Evolutionary conservation across 2,888 invertebrate species (phyloP), one percentile per base, ranked within the genome.

Genomic region (Gymnocheta viridis): DNA sequence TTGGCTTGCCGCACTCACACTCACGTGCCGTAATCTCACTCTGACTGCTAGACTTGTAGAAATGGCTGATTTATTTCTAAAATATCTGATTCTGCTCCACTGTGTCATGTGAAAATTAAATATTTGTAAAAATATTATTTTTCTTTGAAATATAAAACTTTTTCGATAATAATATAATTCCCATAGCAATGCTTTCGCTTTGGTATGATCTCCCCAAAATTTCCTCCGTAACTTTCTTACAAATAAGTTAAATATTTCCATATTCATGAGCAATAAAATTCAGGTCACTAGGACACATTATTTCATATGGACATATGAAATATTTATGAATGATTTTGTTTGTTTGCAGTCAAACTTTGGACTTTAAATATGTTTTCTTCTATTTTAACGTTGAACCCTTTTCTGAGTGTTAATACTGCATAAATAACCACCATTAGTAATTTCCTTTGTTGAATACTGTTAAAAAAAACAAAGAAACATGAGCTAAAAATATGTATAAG

Each of bases 211-310:
- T 32, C 35, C 10, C 2, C 5, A 12, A 58, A 5, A 19, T 35
- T 12, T 35, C 7, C 22, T 2, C 9, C 12, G 47, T 9, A 32
- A 47, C 6, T 47, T 22, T n/a, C n/a, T n/a, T n/a, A n/a, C 6
- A 27, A n/a, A 47, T n/a, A 62, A n/a, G n/a, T n/a, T n/a, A n/a
- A 73, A 67, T 60, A 35, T 76, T 81, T 67, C 84, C 76, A 77
- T 67, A 81, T 47, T 73, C 58, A 44, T 73, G 22, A 9, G 2
- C 9, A 12, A 29, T n/a, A 9, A 41, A 82, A 85, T 80, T 82
- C 78, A 82, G 85, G 85, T 85, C 80, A 85, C 72, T 85, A 41
- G 76, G n/a, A 67, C 77, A 72, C 64, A 51, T 54, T 44, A 69
- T 38, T 27, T 66, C 32, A 14, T 24, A 77, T 22, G 38, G 32